Percentiles rank a stretch among this genome's conserved stretches.
These are phyloP conservation scores for Ormyrus nitidulus DNA, from an alignment of 2,888 invertebrate genomes.

Conservation along the genomic window DNA sequence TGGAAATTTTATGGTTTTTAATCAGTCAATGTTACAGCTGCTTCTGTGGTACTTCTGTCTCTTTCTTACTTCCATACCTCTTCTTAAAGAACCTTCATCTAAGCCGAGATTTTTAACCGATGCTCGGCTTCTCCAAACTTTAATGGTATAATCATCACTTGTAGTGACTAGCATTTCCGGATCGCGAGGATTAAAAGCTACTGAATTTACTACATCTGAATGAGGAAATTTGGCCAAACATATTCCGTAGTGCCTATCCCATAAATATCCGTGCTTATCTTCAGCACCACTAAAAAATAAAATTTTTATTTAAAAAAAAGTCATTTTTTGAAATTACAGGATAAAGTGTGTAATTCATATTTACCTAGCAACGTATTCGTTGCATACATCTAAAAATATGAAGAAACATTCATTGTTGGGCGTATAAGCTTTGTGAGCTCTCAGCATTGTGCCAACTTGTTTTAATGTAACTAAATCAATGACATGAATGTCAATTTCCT, in stretches of 20 bases:
- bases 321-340: constrained; percentile 18
- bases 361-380: constrained; percentile 89
- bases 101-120: constrained; percentile 76
- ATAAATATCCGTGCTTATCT: constrained; percentile 88
- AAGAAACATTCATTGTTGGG: constrained; percentile 91
- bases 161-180: constrained; percentile 89
- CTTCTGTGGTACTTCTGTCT: constrained; percentile 68
- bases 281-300: constrained; percentile 84
- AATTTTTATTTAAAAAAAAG: constrained; percentile 26
- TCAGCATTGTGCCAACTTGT: constrained; percentile 86
- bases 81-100: constrained; percentile 72
- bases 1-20: constrained; percentile 71
- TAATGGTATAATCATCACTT: constrained; percentile 87
- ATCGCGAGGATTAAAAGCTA: constrained; percentile 89
- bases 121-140: constrained; percentile 79
- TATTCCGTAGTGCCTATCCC: constrained; percentile 90
- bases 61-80: constrained; percentile 76
- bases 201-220: constrained; percentile 88
- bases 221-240: constrained; percentile 87
- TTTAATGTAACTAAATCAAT: constrained; percentile 87
- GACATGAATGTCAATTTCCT: constrained; percentile 91
- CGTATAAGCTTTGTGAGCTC: constrained; percentile 89
- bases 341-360: constrained; percentile 31
- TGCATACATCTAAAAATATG: constrained; percentile 89
- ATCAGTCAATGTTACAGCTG: constrained; percentile 71